Conservation (phyloP, 1,140 invertebrate genomes). For the Panagrolaimus sp. region DNA sequence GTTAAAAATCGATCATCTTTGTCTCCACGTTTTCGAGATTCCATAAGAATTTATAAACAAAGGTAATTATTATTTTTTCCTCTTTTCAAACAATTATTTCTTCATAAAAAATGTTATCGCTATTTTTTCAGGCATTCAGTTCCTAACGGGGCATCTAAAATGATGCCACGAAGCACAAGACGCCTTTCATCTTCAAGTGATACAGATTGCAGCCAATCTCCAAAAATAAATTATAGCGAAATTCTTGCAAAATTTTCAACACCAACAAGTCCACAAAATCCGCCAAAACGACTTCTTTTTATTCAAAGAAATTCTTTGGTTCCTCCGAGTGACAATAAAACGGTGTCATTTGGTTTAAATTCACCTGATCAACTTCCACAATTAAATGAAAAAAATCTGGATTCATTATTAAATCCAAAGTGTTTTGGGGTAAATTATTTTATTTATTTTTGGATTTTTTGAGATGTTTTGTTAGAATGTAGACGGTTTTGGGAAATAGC, state of each 20-base stretch:
- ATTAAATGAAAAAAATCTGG: not conserved
- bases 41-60: slow-evolving; percentile 6
- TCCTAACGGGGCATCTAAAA: slow-evolving; percentile 8
- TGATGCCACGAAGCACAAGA: not conserved
- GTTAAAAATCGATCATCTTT: not conserved
- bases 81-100: not conserved
- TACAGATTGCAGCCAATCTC: slow-evolving; percentile 15
- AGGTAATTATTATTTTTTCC: not conserved
- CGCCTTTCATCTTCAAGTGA: slow-evolving; percentile 10
- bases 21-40: not conserved
- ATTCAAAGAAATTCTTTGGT: not conserved
- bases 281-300: not conserved
- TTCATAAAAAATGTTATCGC: not conserved
- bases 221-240: not conserved
- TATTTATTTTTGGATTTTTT: no score
- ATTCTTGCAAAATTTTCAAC: slow-evolving; percentile 1
- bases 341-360: slow-evolving; percentile 5
- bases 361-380: slow-evolving; percentile 13
- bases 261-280: slow-evolving; percentile 4
- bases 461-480: no score
- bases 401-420: not conserved
- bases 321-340: not conserved
- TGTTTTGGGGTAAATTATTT: slow-evolving; percentile 7
- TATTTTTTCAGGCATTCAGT: slow-evolving; percentile 10
- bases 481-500: no score